Evolutionary conservation across 2,113 vertebrate species (phyloP), one percentile per base, ranked within the genome.

Genomic region (Peromyscus leucopus): DNA sequence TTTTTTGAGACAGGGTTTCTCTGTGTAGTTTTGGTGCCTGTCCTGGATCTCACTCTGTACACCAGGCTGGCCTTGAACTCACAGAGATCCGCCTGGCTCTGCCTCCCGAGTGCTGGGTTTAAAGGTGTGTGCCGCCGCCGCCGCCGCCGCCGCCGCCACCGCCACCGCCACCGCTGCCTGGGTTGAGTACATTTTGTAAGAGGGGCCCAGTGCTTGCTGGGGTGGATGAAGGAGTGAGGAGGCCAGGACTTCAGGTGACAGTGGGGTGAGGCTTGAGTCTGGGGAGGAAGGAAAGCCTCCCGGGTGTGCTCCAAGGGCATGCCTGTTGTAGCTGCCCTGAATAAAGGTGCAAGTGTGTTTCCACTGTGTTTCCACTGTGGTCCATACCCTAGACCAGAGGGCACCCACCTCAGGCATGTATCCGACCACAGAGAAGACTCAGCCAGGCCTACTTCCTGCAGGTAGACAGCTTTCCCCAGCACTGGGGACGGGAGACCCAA

Each of bases 381-480:
- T 55, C 55, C 39, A n/a, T 7, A 59, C 21, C 33, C 75, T 55
- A 42, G 85, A 11, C 84, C 8, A 3, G 7, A 0, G 24, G 42
- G 24, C 1, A 0, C 42, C 26, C 0, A 10, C 33, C 13, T 67
- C 46, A 5, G 33, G n/a, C 67, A 71, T 24, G n/a, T 59, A 71
- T 24, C 36, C 17, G 39, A 31, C 55, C 4, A 1, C 48, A 46
- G 80, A 59, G 24, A 7, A 28, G 88, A 11, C 57, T 67, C 21
- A 0, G 26, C 46, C 75, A 28, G 3, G 42, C 31, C 42, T 67
- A 42, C 59, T 90, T 75, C 24, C 55, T 4, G 22, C 2, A 39
- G 57, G 67, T 51, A 16, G 63, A 51, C 11, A 3, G 4, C 26
- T 46, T 48, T 13, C 46, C 5, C 8, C 7, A 5, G 48, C 78